Conservation (phyloP, 2,888 invertebrate species). For the Galerucella nymphaeae region DNA sequence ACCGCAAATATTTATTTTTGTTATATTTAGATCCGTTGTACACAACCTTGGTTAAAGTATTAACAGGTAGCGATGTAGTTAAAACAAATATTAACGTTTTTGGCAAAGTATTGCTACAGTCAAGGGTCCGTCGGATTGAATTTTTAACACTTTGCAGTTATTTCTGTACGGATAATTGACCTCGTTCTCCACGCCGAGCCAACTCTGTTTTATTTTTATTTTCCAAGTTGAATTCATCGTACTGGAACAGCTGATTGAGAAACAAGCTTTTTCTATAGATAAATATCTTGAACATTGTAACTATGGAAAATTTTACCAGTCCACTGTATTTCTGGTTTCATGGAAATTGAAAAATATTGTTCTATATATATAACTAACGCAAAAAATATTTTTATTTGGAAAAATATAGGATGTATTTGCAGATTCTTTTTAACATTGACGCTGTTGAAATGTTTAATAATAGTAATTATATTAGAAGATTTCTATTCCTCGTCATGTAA, state of each 20-base stretch:
- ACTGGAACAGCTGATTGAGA: background rate
- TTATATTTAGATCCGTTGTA: conserved; percentile 1
- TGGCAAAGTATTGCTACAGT: conserved; percentile 2
- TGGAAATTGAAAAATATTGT: no score
- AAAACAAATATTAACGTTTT: conserved; percentile 1
- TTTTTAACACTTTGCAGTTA: conserved; percentile 5
- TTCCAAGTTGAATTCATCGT: background rate
- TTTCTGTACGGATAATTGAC: conserved; percentile 4
- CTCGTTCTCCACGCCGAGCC: conserved; percentile 5
- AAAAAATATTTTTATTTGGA: background rate
- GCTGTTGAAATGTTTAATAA: background rate
- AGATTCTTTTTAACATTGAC: background rate
- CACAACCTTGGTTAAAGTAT: background rate
- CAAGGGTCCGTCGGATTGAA: background rate
- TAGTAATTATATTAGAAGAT: background rate
- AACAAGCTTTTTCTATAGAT: background rate
- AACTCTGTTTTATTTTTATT: conserved; percentile 11
- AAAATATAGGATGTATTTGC: background rate
- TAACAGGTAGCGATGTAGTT: conserved; percentile 7
- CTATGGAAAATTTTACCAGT: background rate
- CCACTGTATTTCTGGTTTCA: no score
- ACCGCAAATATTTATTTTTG: background rate
- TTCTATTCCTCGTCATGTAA: background rate
- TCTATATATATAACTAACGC: no score
- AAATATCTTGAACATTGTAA: background rate